These are phyloP conservation scores for Cheilosia variabilis DNA, from an alignment of 2,888 invertebrate genomes.

Conservation along the genomic window DNA sequence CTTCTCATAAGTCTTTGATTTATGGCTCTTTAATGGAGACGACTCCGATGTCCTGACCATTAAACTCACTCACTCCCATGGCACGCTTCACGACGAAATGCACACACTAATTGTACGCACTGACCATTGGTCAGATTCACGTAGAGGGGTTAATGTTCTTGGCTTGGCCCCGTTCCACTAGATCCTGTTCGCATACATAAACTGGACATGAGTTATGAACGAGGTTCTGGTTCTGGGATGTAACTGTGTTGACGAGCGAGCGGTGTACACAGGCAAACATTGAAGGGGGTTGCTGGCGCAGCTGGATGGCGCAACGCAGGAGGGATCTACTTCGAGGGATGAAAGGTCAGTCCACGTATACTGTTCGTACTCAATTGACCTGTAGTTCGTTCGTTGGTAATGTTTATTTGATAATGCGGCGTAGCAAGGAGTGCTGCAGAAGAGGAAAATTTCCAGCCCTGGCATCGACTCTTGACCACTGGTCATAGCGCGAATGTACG, in stretches of 20 bases:
- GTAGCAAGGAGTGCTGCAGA: constrained; percentile 45
- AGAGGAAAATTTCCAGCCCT: constrained; percentile 22
- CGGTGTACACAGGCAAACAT: constrained; percentile 64
- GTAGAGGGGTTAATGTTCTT: constrained; percentile 60
- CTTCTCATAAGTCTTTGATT: constrained; percentile 72
- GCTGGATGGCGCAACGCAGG: constrained; percentile 43
- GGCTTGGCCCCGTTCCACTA: constrained; percentile 66
- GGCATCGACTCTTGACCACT: constrained; percentile 82
- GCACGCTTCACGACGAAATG: constrained; percentile 45
- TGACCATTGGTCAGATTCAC: constrained; percentile 67
- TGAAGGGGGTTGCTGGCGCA: constrained; percentile 42
- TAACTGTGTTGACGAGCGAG: constrained; percentile 72
- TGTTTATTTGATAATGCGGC: constrained; percentile 74
- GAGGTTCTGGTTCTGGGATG: constrained; percentile 65
- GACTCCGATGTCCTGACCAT: constrained; percentile 57
- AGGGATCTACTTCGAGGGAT: constrained; percentile 44
- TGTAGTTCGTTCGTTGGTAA: constrained; percentile 63
- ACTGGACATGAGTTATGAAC: constrained; percentile 60
- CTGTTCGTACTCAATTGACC: constrained; percentile 73
- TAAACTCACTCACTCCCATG: constrained; percentile 70
- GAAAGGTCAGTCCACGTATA: constrained; percentile 70
- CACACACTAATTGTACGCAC: constrained; percentile 58
- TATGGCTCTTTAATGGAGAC: constrained; percentile 71
- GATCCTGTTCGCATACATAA: constrained; percentile 52
- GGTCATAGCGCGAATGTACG: constrained; percentile 78